These are phyloP conservation scores for Salvelinus namaycush DNA, from an alignment of 2,113 vertebrate species.

Conservation along the genomic window DNA sequence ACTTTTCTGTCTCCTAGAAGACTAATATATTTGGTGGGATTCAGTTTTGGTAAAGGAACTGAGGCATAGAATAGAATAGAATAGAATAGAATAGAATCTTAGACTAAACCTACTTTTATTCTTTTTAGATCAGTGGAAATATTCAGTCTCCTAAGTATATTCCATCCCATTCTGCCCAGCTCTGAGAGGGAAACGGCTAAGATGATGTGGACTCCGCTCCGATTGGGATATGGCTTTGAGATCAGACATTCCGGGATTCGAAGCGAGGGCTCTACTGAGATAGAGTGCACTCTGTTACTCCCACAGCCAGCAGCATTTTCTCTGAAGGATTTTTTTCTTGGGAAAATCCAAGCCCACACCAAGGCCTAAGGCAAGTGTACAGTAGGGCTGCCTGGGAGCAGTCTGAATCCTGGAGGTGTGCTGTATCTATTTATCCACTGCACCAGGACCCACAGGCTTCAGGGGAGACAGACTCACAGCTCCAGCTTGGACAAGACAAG, in stretches of 20 bases:
- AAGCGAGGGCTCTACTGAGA: slow-evolving; percentile 35
- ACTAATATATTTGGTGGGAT: neutral
- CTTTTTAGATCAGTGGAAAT: slow-evolving; percentile 8
- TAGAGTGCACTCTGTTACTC: slow-evolving; percentile 35
- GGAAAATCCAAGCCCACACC: slow-evolving; percentile 42
- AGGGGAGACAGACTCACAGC: slow-evolving; percentile 25
- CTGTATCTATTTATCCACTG: slow-evolving; percentile 43
- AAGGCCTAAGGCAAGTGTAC: slow-evolving; percentile 32
- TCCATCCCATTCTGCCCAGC: slow-evolving; percentile 1
- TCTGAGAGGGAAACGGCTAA: neutral
- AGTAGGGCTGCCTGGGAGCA: slow-evolving; percentile 15
- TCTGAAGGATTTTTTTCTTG: slow-evolving; percentile 10
- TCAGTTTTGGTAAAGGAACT: neutral
- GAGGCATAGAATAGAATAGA: neutral
- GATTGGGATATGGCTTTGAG: neutral
- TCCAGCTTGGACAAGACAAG: slow-evolving; percentile 10
- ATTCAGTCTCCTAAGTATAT: slow-evolving; percentile 8
- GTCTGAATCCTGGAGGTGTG: slow-evolving; percentile 45
- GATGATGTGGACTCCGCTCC: neutral
- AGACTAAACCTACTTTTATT: neutral
- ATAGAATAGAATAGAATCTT: neutral
- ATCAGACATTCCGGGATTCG: slow-evolving; percentile 17
- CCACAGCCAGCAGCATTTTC: slow-evolving; percentile 45
- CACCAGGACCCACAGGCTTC: slow-evolving; percentile 27
- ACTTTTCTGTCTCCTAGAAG: neutral